These are phyloP conservation scores for Phasia obesa DNA, from an alignment of 2,888 invertebrate species.

Conservation along the genomic window DNA sequence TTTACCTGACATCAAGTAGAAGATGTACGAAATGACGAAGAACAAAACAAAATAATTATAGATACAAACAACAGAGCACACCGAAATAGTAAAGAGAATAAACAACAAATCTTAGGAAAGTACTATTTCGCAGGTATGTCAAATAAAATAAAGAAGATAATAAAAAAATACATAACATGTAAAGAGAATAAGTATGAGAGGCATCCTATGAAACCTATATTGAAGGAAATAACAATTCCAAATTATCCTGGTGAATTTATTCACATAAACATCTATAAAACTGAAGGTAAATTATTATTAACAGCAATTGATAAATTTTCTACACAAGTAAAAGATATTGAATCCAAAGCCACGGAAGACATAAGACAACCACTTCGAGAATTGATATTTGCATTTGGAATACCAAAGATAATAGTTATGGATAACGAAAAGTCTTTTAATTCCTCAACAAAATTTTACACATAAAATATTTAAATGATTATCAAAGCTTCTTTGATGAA, in stretches of 20 bases:
- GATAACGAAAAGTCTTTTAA: slow-evolving; percentile 29
- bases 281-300: not conserved
- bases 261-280: slow-evolving; percentile 6
- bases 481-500: slow-evolving; percentile 12
- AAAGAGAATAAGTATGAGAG: not conserved
- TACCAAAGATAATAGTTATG: slow-evolving; percentile 13
- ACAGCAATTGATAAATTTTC: slow-evolving; percentile 18
- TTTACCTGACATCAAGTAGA: not conserved
- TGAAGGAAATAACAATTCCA: not conserved
- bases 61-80: not conserved
- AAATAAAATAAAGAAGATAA: slow-evolving; percentile 13
- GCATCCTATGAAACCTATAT: not conserved
- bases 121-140: slow-evolving; percentile 15
- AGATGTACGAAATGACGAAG: not conserved
- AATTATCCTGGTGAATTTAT: not conserved
- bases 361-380: slow-evolving; percentile 17
- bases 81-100: not conserved
- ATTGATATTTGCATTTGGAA: not conserved
- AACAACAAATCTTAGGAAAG: not conserved
- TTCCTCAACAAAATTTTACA: slow-evolving; percentile 18
- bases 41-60: slow-evolving; percentile 1
- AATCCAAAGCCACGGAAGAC: slow-evolving; percentile 3
- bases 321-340: not conserved
- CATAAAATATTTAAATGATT: not conserved
- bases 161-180: not conserved